phyloP scores from a whole-genome alignment of 2,888 invertebrate species.

The Mythimna impura region DNA sequence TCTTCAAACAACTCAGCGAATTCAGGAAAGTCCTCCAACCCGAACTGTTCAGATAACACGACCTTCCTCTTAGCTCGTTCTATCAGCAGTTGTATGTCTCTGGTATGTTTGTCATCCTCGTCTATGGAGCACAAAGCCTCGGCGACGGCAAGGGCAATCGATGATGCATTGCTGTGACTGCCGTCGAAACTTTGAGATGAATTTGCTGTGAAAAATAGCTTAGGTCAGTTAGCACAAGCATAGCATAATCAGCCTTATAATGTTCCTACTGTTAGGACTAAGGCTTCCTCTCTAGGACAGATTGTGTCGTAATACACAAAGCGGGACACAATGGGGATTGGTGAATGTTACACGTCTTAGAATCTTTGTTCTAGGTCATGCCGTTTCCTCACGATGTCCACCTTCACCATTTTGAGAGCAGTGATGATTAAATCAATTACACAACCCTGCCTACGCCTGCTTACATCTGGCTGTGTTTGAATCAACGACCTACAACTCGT shows the following conservation, averaged over 20 bases:
- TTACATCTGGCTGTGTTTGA: too few species aligned
- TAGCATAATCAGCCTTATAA: neutral
- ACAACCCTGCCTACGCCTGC: too few species aligned
- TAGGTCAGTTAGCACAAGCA: neutral
- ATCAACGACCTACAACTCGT: too few species aligned
- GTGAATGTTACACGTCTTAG: too few species aligned
- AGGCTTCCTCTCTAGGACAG: too few species aligned
- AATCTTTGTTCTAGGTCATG: too few species aligned
- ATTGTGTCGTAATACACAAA: too few species aligned
- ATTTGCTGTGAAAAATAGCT: conserved; percentile 57
- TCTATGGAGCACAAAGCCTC: conserved; percentile 95
- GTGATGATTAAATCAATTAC: too few species aligned
- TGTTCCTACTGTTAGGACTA: too few species aligned
- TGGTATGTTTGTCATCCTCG: conserved; percentile 94
- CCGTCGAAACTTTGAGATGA: conserved; percentile 85
- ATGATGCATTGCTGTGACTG: conserved; percentile 83
- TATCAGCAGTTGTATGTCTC: conserved; percentile 92
- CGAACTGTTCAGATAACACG: conserved; percentile 77
- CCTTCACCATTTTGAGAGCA: too few species aligned
- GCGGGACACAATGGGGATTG: too few species aligned
- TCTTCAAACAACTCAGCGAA: conserved; percentile 85
- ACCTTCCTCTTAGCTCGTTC: conserved; percentile 87
- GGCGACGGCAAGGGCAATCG: conserved; percentile 93
- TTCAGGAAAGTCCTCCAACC: conserved; percentile 86
- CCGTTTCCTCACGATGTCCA: too few species aligned